A percentile compares a stretch with the other conserved stretches of the same genome.
Conservation (phyloP, 2,888 invertebrate genomes). For the Trichopria drosophilae region DNA sequence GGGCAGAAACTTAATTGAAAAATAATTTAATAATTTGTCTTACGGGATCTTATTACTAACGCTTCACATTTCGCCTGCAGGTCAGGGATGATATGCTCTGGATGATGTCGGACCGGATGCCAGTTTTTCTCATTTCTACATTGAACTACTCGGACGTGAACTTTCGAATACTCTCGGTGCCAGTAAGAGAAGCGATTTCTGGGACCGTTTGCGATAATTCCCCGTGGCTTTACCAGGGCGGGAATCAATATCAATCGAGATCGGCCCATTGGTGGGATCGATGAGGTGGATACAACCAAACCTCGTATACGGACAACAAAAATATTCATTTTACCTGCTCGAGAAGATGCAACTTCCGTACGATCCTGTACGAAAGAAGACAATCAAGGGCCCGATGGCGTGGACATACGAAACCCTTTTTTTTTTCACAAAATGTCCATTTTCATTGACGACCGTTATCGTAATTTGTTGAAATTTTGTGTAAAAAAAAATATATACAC, state of each 20-base stretch:
- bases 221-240: constrained; percentile 43
- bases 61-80: constrained; percentile 54
- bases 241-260: too few species aligned
- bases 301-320: too few species aligned
- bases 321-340: too few species aligned
- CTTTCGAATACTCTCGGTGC: constrained; percentile 74
- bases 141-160: constrained; percentile 77
- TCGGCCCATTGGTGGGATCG: constrained; percentile 52
- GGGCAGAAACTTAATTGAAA: too few species aligned
- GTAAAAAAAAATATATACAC: too few species aligned
- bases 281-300: too few species aligned
- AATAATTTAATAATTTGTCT: too few species aligned
- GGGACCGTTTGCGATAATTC: constrained; percentile 72
- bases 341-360: too few species aligned
- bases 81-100: constrained; percentile 69
- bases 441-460: neutral
- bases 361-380: too few species aligned
- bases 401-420: too few species aligned
- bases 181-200: constrained; percentile 67
- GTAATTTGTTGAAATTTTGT: neutral
- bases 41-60: too few species aligned
- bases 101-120: constrained; percentile 83
- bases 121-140: constrained; percentile 70
- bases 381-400: too few species aligned
- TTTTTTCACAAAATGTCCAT: neutral